These are phyloP conservation scores for Colinus virginianus DNA, from an alignment of 2,113 vertebrate species.

Conservation along the genomic window DNA sequence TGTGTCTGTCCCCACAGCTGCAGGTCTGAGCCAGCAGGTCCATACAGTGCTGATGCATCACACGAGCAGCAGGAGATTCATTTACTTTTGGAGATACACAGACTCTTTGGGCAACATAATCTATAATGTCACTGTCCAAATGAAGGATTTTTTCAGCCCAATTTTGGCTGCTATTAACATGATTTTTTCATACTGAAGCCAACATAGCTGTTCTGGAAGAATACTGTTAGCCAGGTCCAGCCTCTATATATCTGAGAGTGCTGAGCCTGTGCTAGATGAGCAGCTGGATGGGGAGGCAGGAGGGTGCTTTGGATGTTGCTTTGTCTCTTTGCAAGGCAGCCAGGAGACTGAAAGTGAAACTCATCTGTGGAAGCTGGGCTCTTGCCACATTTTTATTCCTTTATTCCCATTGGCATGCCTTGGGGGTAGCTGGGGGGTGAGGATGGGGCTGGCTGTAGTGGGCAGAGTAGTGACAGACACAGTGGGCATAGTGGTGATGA, in stretches of 20 bases:
- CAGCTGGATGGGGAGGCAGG: conserved; percentile 21
- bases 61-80: background rate
- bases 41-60: background rate
- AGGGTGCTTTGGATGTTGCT: conserved; percentile 37
- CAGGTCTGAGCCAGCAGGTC: background rate
- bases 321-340: conserved; percentile 23
- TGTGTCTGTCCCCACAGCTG: background rate
- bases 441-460: background rate
- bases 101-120: background rate
- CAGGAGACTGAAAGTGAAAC: conserved; percentile 45
- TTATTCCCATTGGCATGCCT: background rate
- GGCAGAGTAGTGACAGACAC: background rate
- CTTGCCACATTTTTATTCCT: background rate
- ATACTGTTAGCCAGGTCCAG: conserved; percentile 11
- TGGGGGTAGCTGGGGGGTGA: background rate
- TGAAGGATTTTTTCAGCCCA: conserved; percentile 13
- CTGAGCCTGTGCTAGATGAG: background rate
- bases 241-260: conserved; percentile 33
- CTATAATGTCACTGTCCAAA: background rate
- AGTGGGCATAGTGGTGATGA: too few species aligned
- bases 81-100: background rate
- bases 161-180: conserved; percentile 16
- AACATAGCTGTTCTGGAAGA: conserved; percentile 41
- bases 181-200: conserved; percentile 38
- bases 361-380: background rate